Evolutionary conservation across 1,140 invertebrate genomes (phyloP), one percentile per base, ranked within the genome.

Genomic region (Teleogryllus occipitalis): DNA sequence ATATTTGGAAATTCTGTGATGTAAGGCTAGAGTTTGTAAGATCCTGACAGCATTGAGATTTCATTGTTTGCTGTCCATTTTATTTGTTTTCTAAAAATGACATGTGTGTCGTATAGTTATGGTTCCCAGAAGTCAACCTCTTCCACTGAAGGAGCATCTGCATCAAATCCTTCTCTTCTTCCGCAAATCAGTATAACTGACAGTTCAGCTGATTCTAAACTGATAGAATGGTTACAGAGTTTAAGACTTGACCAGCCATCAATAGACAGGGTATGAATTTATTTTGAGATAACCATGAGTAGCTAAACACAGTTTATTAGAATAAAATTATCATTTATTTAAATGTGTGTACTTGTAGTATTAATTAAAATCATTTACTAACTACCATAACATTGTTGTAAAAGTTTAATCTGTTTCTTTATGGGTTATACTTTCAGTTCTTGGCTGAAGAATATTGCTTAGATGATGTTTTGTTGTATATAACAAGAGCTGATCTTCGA

Each of bases 401-500:
- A 65, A 65, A 65, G 18, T 3, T 65, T 65, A 18, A 14, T 18
- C 10, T 65, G 54, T 65, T 65, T 65, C 54, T 65, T 65, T 7
- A 65, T 2, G 54, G 27, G 27, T 1, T 39, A 39, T 39, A 39
- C 27, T 39, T 87, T 46, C 81, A 92, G 90, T 90, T 97, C 83
- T 82, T 92, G 22, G 84, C 88, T 78, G 93, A 96, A 85, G 91
- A 94, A 81, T 96, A 94, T 84, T 93, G 90, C 12, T 89, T 95
- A 82, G 90, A 93, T 78, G 94, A 97, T 86, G 86, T 97, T 47
- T 85, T 96, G 72, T 89, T 90, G 81, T 90, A 92, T 81, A 88
- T 95, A 80, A 92, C 89, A 2, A 88, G 93, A 83, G 91, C 95
- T 81, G 96, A 97, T 87, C 84, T 97, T 76, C 88, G 90, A 76